Evolutionary conservation across 2,888 invertebrate species (phyloP), one percentile per base, ranked within the genome.

Genomic region (Acrobasis suavella): DNA sequence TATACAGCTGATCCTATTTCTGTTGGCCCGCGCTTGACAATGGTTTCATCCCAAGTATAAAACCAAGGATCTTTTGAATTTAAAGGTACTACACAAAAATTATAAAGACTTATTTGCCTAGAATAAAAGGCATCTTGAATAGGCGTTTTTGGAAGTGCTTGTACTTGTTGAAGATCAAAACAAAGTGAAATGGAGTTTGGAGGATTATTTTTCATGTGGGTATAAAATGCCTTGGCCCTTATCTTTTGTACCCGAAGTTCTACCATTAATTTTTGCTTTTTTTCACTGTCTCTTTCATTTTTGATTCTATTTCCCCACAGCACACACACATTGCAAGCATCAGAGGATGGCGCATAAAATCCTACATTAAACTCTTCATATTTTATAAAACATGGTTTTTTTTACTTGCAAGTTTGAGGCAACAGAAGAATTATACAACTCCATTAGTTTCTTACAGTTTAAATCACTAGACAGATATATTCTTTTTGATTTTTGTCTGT

Each of bases 101-200:
- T 70, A 62, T 72, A 71, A 42, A 66, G 63, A 50, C 64, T 66
- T 58, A 75, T 66, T 65, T 73, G 74, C 54, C 71, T 62, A 50
- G 67, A 58, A 64, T 76, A 74, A 65, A 72, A 75, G 46, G 72
- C 61, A 38, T 75, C 74, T 63, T 68, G 67, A 60, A 75, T 75
- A 12, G 72, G 73, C 37, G 71, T 73, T 54, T 64, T 66, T 46
- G 73, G 73, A 37, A 75, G 65, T 15, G 68, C 66, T 59, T 69
- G 70, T 39, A 76, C 68, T 62, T 73, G 73, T 65, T 74, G 71
- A n/a, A 74, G 56, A 64, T 74, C 75, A 65, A 75, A 75, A 65
- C 72, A 74, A 62, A 74, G 65, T 58, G 9, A 22, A 9, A 22
- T n/a, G 2, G 54, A 37, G 37, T 66, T 64, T 60, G 65, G 62